Percentiles rank a stretch among this genome's conserved stretches.
Evolutionary conservation across 2,113 vertebrate genomes (phyloP).

Genomic region (Tachycineta bicolor): DNA sequence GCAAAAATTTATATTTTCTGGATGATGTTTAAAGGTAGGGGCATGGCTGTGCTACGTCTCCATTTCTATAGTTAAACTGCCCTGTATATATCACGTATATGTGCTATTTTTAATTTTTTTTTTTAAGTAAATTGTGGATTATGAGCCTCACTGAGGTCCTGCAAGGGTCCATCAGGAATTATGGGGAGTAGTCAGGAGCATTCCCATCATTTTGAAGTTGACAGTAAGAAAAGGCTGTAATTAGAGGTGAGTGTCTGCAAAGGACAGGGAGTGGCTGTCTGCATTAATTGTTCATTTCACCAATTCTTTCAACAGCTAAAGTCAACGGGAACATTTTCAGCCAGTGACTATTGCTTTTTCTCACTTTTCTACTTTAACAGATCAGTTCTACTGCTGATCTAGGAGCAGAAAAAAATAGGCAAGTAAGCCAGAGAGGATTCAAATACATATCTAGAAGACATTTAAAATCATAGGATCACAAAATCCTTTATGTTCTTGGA

Average conservation of each 20-base stretch:
- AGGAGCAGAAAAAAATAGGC: background rate
- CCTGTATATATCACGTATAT: background rate
- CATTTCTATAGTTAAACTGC: background rate
- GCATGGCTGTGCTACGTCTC: background rate
- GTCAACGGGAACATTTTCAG: background rate
- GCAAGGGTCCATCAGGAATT: background rate
- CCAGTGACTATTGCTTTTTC: background rate
- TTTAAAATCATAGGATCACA: background rate
- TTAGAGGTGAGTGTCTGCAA: background rate
- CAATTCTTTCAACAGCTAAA: background rate
- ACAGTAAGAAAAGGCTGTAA: background rate
- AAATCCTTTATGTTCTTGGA: background rate
- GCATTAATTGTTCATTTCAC: background rate
- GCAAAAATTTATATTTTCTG: background rate
- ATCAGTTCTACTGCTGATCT: background rate
- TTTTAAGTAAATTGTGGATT: background rate
- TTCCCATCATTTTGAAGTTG: background rate
- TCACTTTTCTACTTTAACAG: background rate
- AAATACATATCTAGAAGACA: background rate
- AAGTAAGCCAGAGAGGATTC: background rate
- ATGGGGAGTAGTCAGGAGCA: background rate
- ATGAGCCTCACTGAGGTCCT: background rate
- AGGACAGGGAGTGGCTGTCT: background rate
- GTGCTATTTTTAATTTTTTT: background rate
- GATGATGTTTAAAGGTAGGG: background rate